A percentile compares a stretch with the other conserved stretches of the same genome.
These are phyloP conservation scores for Macrocentrus cingulum DNA, from an alignment of 1,140 invertebrate species.

Conservation along the genomic window DNA sequence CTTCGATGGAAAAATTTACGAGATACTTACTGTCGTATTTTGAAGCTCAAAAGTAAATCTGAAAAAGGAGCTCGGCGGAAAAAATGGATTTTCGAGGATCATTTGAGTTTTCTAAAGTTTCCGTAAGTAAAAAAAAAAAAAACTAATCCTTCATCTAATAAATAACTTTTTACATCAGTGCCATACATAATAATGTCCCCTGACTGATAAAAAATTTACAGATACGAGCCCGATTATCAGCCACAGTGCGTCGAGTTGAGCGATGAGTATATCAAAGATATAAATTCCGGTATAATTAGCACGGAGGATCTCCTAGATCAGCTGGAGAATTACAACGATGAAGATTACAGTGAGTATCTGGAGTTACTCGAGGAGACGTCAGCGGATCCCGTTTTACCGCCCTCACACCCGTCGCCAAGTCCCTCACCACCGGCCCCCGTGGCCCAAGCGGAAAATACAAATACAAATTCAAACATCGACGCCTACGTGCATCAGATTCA, in stretches of 20 bases:
- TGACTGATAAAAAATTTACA: conserved; percentile 17
- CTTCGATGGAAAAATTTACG: conserved; percentile 54
- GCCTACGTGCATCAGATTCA: conserved; percentile 44
- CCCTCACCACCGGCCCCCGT: too few species aligned
- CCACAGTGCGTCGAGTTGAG: conserved; percentile 46
- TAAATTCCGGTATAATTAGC: conserved; percentile 42
- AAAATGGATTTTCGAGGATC: conserved; percentile 56
- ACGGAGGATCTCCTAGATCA: conserved; percentile 50
- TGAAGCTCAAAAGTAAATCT: conserved; percentile 52
- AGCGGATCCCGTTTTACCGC: conserved; percentile 31
- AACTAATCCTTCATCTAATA: neutral
- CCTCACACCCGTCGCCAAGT: too few species aligned
- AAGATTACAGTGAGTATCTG: conserved; percentile 53
- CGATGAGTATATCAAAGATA: conserved; percentile 50
- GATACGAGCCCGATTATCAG: conserved; percentile 48
- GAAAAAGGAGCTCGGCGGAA: conserved; percentile 47
- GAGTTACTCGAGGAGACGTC: conserved; percentile 45
- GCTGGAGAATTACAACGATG: conserved; percentile 49
- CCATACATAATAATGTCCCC: conserved; percentile 1
- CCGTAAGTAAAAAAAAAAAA: conserved; percentile 44
- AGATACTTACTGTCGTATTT: conserved; percentile 51
- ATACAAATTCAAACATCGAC: conserved; percentile 26
- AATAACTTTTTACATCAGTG: neutral
- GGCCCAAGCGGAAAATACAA: too few species aligned
- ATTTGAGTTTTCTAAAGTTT: conserved; percentile 51